phyloP scores from a whole-genome alignment of 2,113 vertebrate species.

The Chlamydotis undulata region DNA sequence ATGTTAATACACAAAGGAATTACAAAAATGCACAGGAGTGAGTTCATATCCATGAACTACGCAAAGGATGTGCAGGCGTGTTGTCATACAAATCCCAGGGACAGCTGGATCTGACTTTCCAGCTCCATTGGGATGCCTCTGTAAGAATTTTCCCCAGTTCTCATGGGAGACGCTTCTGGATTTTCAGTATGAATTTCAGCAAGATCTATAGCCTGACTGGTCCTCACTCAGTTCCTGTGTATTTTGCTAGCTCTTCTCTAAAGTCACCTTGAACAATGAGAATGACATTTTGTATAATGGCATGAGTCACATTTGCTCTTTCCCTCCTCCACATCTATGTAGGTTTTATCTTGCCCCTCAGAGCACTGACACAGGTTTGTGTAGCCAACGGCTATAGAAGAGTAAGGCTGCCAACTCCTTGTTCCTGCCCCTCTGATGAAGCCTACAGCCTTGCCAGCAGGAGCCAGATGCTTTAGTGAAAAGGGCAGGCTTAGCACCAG shows the following conservation, averaged over 20 bases:
- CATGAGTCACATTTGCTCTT: constrained; percentile 45
- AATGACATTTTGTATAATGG: constrained; percentile 39
- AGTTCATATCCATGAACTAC: not conserved
- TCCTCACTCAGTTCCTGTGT: not conserved
- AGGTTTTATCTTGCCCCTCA: constrained; percentile 49
- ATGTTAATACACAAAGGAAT: not conserved
- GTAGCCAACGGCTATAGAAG: not conserved
- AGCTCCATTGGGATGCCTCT: not conserved
- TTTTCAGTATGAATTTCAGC: not conserved
- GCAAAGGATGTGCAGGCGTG: not conserved
- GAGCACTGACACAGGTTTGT: constrained; percentile 9
- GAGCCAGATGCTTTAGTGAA: not conserved
- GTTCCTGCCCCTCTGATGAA: not conserved
- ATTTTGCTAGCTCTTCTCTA: not conserved
- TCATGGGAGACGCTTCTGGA: not conserved
- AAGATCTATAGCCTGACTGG: not conserved
- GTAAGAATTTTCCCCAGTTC: not conserved
- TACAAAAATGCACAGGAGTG: not conserved
- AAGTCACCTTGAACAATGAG: constrained; percentile 23
- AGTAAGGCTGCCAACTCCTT: constrained; percentile 34
- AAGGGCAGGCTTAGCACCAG: not conserved
- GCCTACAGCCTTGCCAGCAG: constrained; percentile 8
- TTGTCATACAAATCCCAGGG: not conserved
- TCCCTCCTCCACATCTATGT: constrained; percentile 47
- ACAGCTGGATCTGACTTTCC: not conserved